Base-by-base conservation (phyloP, 30 jellyfish, hydroid and myxozoan species). In the Haliclystus octoradiatus region DNA sequence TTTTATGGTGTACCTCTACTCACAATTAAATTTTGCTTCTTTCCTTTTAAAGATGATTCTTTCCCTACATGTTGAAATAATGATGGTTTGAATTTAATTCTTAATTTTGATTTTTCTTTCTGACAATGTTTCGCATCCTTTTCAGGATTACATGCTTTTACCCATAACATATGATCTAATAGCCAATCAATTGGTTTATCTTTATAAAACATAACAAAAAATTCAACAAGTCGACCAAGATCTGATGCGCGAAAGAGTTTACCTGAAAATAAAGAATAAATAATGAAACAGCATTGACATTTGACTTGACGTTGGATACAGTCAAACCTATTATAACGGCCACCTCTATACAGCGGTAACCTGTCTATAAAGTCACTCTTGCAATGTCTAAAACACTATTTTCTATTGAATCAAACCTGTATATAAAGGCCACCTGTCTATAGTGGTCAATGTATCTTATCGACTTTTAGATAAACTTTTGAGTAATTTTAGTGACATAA, bases 161-260 rank as follows among this genome's bases (percentile, higher is more conserved):
- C 97, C 94, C 86, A 79, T 23, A 87, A 50, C 2, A 87, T 76
- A 52, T 87, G 97, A 65, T 87, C 97, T 2, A 87, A 74, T 28
- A 87, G 81, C 97, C 97, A 87, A 49, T 87, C 97, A 15, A 73
- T 88, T 26, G 97, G 97, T 83, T 87, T 87, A 63, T 87, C 94
- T 53, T 71, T 87, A 50, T 87, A 78, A 67, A 87, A 89, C 79
- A 82, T 81, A 66, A 89, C 47, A 33, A 89, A 81, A 60, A 82
- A 81, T 29, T 76, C 94, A 23, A 89, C 91, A 65, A 81, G 65
- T 23, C 35, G 76, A 40, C 71, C 63, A 33, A 89, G 34, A 51
- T 81, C 94, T 33, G 75, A 35, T 24, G 95, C 46, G 40, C 81
- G 75, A 71, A 89, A 89, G 23, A 82, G 80, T 69, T 89, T 89